Conservation (phyloP, 35 echinoderm and acorn worm genomes). For the Apostichopus japonicus region DNA sequence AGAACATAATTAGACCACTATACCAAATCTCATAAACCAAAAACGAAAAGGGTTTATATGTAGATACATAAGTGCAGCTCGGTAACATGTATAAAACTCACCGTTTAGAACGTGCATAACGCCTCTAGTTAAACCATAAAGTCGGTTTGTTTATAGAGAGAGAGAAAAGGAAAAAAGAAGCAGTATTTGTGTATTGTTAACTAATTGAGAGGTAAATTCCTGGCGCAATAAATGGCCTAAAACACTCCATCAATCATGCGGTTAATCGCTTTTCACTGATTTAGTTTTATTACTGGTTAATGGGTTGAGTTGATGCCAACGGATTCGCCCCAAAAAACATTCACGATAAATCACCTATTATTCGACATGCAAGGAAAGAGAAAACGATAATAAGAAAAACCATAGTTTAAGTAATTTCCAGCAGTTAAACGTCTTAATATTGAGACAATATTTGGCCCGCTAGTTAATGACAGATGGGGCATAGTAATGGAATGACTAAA, state of each 20-base stretch:
- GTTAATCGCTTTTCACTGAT: background rate
- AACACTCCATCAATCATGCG: background rate
- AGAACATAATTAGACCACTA: background rate
- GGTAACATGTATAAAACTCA: background rate
- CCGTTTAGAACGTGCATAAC: background rate
- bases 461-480: background rate
- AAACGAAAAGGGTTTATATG: too few species aligned
- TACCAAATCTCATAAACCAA: too few species aligned
- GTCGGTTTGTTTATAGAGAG: background rate
- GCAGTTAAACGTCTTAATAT: background rate
- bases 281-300: constrained; percentile 16
- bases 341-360: background rate
- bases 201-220: background rate
- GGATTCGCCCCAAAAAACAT: background rate
- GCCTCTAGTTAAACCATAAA: background rate
- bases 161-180: background rate
- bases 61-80: too few species aligned
- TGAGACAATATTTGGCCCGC: background rate
- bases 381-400: background rate
- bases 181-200: constrained; percentile 6
- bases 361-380: background rate
- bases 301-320: background rate
- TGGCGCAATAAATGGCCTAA: background rate
- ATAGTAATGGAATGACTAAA: background rate
- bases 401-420: background rate